Base-by-base conservation (phyloP, 92 coral and sea anemone species). In the Parazoanthus darwini region DNA sequence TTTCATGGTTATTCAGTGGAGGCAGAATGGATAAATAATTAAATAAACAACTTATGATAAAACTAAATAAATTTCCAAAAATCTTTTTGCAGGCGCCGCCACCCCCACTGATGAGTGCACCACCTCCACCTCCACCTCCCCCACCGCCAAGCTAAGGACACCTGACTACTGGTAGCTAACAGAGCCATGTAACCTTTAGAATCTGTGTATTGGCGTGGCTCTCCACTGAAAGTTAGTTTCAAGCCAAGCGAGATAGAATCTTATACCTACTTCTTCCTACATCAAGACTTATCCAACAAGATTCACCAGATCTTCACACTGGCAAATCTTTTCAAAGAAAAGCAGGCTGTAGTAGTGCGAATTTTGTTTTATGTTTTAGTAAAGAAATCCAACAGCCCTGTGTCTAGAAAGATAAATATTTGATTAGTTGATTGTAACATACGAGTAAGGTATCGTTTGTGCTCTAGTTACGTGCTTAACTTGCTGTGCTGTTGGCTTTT, bases 91-190 rank as follows among this genome's bases (percentile, higher is more conserved):
- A 96, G 98, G 98, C 94, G 50, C 92, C 94, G 35, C 98, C 94
- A 10, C 92, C 96, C 13, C 85, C 85, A 29, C 88, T 96, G 86
- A 91, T 92, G 93, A 96, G 95, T 39, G 96, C 96, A 26, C 98
- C 96, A 3, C 96, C 98, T 1, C 96, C 98, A 68, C 97, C 95
- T 18, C 98, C 98, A 16, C 98, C 98, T 13, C 98, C 98, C 71
- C 98, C 98, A 13, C 98, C 98, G 11, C 97, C 98, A 7, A 81
- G 85, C 85, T 81, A 63, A 81, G 74, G 85, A 14, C 81, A 77
- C 44, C 29, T 23, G 14, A 54, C 78, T 22, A 36, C 50, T 38
- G 8, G 78, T 33, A 9, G 15, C 38, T 29, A 25, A 4, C 23
- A 13, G 18, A 54, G 46, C 83, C 85, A 35, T 63, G 50, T 39